Percentiles rank a stretch among this genome's conserved stretches.
phyloP scores from a whole-genome alignment of 2,888 invertebrate species.

The Mimachlamys varia region DNA sequence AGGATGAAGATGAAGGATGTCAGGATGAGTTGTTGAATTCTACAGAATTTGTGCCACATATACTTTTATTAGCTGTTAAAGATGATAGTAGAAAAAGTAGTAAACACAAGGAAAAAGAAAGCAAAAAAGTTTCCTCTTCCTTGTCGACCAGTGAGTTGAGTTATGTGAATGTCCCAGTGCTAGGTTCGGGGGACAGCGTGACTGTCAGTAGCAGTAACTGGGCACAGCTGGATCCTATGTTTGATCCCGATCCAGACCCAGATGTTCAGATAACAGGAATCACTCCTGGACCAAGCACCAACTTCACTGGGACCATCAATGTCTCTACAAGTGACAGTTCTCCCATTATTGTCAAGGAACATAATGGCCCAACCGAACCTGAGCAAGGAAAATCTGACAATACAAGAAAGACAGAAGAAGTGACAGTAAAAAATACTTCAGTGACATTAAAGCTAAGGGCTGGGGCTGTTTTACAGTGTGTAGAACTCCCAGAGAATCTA shows the following conservation, averaged over 20 bases:
- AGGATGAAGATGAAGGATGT: constrained; percentile 40
- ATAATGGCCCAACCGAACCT: constrained; percentile 33
- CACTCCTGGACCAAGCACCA: constrained; percentile 66
- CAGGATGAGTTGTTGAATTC: constrained; percentile 53
- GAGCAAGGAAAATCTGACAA: constrained; percentile 48
- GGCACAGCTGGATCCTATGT: constrained; percentile 59
- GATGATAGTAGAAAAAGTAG: constrained; percentile 58
- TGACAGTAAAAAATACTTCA: constrained; percentile 47
- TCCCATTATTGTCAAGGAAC: constrained; percentile 47
- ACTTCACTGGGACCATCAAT: constrained; percentile 56
- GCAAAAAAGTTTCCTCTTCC: constrained; percentile 57
- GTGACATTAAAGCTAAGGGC: constrained; percentile 44
- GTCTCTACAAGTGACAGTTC: constrained; percentile 50
- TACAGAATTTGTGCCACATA: constrained; percentile 68
- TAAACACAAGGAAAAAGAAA: constrained; percentile 60
- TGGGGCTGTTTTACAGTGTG: constrained; percentile 75
- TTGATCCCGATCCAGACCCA: constrained; percentile 69
- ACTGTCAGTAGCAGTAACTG: constrained; percentile 60
- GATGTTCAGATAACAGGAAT: constrained; percentile 76
- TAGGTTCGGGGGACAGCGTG: constrained; percentile 53
- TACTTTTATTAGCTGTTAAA: constrained; percentile 65
- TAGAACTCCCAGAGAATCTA: constrained; percentile 72
- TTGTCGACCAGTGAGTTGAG: constrained; percentile 41
- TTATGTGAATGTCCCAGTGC: constrained; percentile 58
- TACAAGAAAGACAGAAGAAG: constrained; percentile 51